Evolutionary conservation across 2,888 invertebrate species (phyloP), one percentile per base, ranked within the genome.

Genomic region (Pegoplata infirma): DNA sequence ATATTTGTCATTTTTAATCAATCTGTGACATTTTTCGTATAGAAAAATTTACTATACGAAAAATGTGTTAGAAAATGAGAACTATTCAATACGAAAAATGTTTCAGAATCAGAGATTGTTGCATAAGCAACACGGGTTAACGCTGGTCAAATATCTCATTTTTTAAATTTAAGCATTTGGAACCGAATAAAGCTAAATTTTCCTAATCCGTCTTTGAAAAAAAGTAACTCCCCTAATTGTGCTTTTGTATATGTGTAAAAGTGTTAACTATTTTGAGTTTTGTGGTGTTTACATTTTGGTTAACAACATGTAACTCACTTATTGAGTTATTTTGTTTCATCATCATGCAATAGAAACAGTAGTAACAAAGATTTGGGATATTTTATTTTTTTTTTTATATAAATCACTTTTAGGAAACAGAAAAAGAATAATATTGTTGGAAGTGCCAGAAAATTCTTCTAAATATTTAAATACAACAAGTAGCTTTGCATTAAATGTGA

Each of bases 251-350:
- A 44, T 44, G 46, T 63, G 47, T 40, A 19, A 28, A 69, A 55
- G 72, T 81, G 74, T 74, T 73, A 72, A 58, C 80, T 63, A 51
- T 80, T 67, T 76, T 76, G 63, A 76, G 72, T 78, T 81, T 82
- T 83, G 82, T 80, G 84, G 82, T 83, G 82, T 84, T 84, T 84
- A 82, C 82, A 84, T 83, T 84, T 83, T 72, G 83, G 83, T 84
- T 83, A 83, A 84, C 83, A 83, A 77, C 83, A 81, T 83, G 83
- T 82, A 82, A 83, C 83, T 84, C 83, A 83, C 80, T 84, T 83
- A 84, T 82, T 82, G 82, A 83, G 83, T 82, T 82, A 82, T 84
- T 83, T 81, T 76, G 82, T 78, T 81, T 79, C 76, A 76, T 79
- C 76, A 76, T 59, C 64, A 53, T 59, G 59, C 58, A 64, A n/a